Evolutionary conservation across 2,797 vertebrate species (phyloP).

Genomic region (Alosa sapidissima): DNA sequence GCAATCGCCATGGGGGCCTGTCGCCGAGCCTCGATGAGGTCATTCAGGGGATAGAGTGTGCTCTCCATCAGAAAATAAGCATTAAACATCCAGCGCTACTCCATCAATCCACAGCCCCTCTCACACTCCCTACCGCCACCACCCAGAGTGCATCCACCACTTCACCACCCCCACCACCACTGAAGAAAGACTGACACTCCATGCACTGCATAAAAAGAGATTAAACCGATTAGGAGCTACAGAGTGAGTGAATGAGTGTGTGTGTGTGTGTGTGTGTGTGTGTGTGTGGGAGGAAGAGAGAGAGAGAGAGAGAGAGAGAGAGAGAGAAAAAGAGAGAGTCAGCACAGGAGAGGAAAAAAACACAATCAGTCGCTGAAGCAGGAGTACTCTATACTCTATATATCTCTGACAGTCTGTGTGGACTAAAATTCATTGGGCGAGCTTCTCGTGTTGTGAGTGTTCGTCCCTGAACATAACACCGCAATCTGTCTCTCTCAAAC

Average conservation of each 20-base stretch:
- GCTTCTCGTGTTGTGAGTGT: not conserved
- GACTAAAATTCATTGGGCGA: not conserved
- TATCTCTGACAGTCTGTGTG: slow-evolving; percentile 12
- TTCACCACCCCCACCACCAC: not conserved
- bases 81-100: slow-evolving; percentile 14
- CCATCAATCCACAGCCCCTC: not conserved
- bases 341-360: not conserved
- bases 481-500: slow-evolving; percentile 9
- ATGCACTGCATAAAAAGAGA: slow-evolving; percentile 14
- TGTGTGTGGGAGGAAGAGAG: not conserved
- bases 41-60: slow-evolving; percentile 6
- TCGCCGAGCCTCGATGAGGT: not conserved
- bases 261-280: no score
- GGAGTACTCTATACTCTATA: not conserved
- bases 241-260: not conserved
- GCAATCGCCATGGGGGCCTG: not conserved
- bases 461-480: slow-evolving; percentile 6
- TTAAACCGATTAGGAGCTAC: slow-evolving; percentile 6
- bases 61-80: slow-evolving; percentile 24
- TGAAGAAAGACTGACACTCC: slow-evolving; percentile 7
- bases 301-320: not conserved
- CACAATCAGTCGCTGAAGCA: slow-evolving; percentile 4
- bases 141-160: not conserved
- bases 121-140: not conserved
- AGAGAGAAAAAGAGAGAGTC: not conserved